phyloP scores from a whole-genome alignment of 2,797 vertebrate species.

The Catamblyrhynchus diadema region DNA sequence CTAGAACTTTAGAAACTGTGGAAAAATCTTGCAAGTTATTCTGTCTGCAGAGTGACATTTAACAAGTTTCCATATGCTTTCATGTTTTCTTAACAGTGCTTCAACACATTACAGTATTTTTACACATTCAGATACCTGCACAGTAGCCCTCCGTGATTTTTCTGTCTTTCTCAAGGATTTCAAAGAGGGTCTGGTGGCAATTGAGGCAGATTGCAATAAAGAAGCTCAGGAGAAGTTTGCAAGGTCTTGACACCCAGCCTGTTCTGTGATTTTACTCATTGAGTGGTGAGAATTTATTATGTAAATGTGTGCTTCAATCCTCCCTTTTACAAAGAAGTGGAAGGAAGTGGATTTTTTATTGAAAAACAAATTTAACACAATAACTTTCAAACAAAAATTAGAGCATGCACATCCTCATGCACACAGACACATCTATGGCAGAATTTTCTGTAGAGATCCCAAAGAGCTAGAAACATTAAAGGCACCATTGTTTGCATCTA shows the following conservation, averaged over 20 bases:
- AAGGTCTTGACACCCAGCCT: neutral
- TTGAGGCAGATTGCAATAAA: neutral
- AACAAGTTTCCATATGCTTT: neutral
- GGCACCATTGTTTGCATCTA: neutral
- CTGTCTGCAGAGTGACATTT: neutral
- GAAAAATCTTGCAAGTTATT: neutral
- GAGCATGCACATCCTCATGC: accelerated
- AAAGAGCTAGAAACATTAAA: neutral
- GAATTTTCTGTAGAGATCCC: neutral
- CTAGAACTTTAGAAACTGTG: neutral
- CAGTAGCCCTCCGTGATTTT: neutral
- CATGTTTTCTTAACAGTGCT: neutral
- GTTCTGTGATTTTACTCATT: neutral
- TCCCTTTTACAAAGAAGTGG: neutral
- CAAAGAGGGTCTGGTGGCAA: neutral
- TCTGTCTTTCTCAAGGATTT: neutral
- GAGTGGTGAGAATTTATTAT: neutral
- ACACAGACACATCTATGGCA: neutral
- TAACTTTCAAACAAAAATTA: neutral
- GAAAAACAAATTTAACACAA: neutral
- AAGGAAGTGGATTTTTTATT: neutral
- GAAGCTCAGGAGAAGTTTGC: neutral
- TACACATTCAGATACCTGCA: neutral
- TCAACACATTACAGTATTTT: neutral
- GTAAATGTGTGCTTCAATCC: neutral